These are phyloP conservation scores for Gavia stellata DNA, from an alignment of 2,113 vertebrate genomes.

Conservation along the genomic window DNA sequence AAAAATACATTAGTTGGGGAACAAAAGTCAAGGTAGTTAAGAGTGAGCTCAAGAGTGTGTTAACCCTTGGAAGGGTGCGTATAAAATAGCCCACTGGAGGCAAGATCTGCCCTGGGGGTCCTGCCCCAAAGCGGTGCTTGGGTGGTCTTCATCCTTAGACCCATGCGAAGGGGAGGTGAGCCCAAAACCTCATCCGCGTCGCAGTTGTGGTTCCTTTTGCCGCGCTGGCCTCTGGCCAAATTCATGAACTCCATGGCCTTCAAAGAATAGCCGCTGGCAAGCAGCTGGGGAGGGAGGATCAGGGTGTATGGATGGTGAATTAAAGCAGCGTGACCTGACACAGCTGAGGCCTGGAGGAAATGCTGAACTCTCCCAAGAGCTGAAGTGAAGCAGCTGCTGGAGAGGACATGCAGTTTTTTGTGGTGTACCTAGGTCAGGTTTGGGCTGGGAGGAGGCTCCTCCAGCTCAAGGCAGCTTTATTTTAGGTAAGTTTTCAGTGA, in stretches of 20 bases:
- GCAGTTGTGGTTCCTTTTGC: not conserved
- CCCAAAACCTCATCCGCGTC: not conserved
- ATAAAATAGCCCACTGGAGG: not conserved
- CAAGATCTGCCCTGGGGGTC: not conserved
- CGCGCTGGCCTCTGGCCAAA: not conserved
- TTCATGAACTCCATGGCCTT: accelerated
- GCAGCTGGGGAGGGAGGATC: not conserved
- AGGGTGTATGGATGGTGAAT: accelerated
- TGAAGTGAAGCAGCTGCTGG: not conserved
- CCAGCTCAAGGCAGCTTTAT: not conserved
- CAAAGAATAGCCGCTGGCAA: not conserved
- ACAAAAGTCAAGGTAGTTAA: not conserved
- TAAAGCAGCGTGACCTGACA: accelerated
- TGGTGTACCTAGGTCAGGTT: not conserved
- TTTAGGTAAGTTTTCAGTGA: not conserved
- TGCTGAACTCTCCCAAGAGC: not conserved
- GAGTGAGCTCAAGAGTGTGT: not conserved
- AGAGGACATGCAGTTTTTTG: not conserved
- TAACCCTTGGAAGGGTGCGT: not conserved
- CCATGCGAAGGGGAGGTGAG: accelerated
- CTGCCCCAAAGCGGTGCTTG: not conserved
- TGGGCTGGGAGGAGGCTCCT: not conserved
- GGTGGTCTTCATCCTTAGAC: not conserved
- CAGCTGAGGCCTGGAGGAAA: accelerated
- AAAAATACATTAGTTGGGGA: not conserved